Evolutionary conservation across 2,888 invertebrate species (phyloP), one percentile per base, ranked within the genome.

Genomic region (Andrena flavipes): DNA sequence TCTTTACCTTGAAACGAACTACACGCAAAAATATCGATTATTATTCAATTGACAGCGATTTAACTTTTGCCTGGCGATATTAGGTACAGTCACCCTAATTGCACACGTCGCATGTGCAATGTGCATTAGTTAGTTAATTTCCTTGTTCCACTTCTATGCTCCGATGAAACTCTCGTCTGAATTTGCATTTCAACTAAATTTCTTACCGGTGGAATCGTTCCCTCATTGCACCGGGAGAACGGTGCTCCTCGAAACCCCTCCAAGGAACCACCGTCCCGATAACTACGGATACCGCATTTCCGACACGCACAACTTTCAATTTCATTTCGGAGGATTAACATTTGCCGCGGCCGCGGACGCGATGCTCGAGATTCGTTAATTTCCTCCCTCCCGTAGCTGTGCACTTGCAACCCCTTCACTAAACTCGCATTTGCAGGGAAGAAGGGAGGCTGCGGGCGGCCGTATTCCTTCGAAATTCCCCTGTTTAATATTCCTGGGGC

Each of bases 161-260:
- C 70, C 48, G 59, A 13, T 42, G 70, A 16, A 30, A 35, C 60
- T 70, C 59, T 29, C 59, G 20, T 7, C 42, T 3, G 29, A 48
- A 70, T 70, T 70, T 70, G 70, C 70, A 60, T 70, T 70, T 70
- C 60, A 70, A 70, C 70, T 60, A 60, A 60, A 70, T 70, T 60
- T 60, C 60, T 70, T 70, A 59, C 59, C 70, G 70, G n/a, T 13
- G 10, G 35, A 48, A 70, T 70, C 60, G 59, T 48, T 70, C 48
- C 70, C 59, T 29, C 48, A 16, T 70, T 60, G 60, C 20, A 1
- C n/a, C 7, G 62, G 20, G 59, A 5, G 60, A 4, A 26, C 56
- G 1, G 35, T 35, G 23, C 33, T 20, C 20, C 33, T 8, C 8
- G 33, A 20, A 35, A 23, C 7, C 8, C 16, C 30, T 20, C 60